Conservation (phyloP, 2,888 invertebrate genomes). For the Lithophane semibrunnea region DNA sequence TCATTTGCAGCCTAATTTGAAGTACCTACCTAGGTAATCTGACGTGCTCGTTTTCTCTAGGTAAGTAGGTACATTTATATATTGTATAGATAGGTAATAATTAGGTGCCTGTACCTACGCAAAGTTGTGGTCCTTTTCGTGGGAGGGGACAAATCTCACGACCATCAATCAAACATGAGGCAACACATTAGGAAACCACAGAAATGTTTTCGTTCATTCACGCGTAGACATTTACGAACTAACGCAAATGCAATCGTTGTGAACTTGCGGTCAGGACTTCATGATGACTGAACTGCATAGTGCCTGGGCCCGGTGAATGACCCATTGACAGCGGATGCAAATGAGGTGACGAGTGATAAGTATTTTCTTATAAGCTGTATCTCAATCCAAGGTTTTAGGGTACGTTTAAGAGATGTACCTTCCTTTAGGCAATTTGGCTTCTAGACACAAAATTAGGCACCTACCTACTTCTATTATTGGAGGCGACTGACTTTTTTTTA, state of each 20-base stretch:
- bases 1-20: neutral
- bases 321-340: constrained; percentile 7
- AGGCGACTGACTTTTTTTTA: too few species aligned
- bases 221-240: neutral
- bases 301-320: neutral
- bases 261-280: constrained; percentile 27
- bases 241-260: constrained; percentile 37
- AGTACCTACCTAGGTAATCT: neutral
- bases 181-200: constrained; percentile 39
- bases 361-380: neutral
- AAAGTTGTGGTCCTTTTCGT: neutral
- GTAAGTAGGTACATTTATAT: neutral
- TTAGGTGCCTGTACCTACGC: neutral
- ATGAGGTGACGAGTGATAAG: neutral
- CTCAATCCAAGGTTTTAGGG: too few species aligned
- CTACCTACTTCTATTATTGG: too few species aligned
- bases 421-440: too few species aligned
- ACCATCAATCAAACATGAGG: constrained; percentile 4
- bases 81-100: neutral
- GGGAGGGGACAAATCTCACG: constrained; percentile 7
- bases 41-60: too few species aligned
- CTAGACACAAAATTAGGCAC: too few species aligned
- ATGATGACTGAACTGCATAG: constrained; percentile 18
- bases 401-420: too few species aligned
- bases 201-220: constrained; percentile 26